Evolutionary conservation across 2,113 vertebrate genomes (phyloP), one percentile per base, ranked within the genome.

Genomic region (Gopherus evgoodei): DNA sequence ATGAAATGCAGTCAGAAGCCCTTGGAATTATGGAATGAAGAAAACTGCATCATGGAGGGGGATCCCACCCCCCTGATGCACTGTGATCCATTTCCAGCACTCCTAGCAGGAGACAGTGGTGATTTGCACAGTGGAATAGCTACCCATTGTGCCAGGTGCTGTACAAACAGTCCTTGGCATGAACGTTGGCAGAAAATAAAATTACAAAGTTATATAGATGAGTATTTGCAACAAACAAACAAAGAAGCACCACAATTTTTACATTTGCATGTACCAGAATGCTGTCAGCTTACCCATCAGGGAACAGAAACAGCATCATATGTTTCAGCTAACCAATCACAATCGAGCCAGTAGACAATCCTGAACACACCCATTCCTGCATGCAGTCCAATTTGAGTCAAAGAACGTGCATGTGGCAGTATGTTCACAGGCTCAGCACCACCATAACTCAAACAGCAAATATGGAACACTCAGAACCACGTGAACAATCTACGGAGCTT

Each of bases 341-440:
- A 78, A 29, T 29, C 6, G 2, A 44, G 13, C 42, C 38, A 44
- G 42, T 44, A 44, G 38, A 47, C 25, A 44, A 76, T 42, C 65
- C 35, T 24, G 42, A 44, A 76, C 42, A 76, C 19, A 5, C 42
- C 75, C 75, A 29, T 47, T 12, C 42, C 42, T 47, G 75, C 24
- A 44, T 47, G 42, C 75, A 44, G 25, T 76, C 72, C 38, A n/a
- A 44, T 42, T 25, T 10, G 22, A 89, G 16, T 21, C 84, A 24
- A 9, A 3, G n/a, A 19, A 14, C 27, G 92, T 88, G 13, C 1
- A 0, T 13, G 5, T 44, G 2, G 0, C 75, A 35, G 5, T 11
- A 62, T 11, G 17, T 0, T 81, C 78, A 5, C 6, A 11, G 35
- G 24, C 2, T 90, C 38, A 83, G 6, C 22, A 29, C 11, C n/a